These are phyloP conservation scores for Cryptophagus acutangulus DNA, from an alignment of 2,888 invertebrate genomes.

Conservation along the genomic window DNA sequence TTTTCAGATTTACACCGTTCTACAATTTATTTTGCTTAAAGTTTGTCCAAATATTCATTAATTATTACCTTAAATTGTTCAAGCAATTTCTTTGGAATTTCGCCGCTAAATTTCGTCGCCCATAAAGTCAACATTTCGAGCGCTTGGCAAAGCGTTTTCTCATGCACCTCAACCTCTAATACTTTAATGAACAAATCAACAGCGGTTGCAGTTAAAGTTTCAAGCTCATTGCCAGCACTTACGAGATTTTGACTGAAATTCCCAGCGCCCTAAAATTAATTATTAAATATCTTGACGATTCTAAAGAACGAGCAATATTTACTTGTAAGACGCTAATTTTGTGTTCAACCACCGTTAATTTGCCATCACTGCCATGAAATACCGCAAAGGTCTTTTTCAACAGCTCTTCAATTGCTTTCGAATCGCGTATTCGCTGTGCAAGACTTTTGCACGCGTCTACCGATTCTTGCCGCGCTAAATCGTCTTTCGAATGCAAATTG, in stretches of 20 bases:
- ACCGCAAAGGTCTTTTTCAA: slow-evolving; percentile 70
- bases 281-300: slow-evolving; percentile 6
- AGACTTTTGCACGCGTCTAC: slow-evolving; percentile 66
- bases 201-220: slow-evolving; percentile 57
- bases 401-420: slow-evolving; percentile 61
- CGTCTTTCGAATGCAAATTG: slow-evolving; percentile 82
- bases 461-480: slow-evolving; percentile 68
- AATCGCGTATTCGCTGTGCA: slow-evolving; percentile 66
- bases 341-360: slow-evolving; percentile 82
- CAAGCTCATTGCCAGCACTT: slow-evolving; percentile 52
- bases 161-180: slow-evolving; percentile 85
- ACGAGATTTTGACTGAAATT: slow-evolving; percentile 68
- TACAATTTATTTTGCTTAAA: slow-evolving; percentile 40
- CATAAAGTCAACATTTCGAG: slow-evolving; percentile 77
- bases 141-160: slow-evolving; percentile 78
- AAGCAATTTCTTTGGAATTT: slow-evolving; percentile 61
- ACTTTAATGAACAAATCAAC: slow-evolving; percentile 68
- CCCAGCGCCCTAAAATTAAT: slow-evolving; percentile 59
- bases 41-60: slow-evolving; percentile 7
- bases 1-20: slow-evolving; percentile 72
- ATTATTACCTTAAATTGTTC: slow-evolving; percentile 56
- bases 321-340: slow-evolving; percentile 80
- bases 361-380: slow-evolving; percentile 85
- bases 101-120: slow-evolving; percentile 63
- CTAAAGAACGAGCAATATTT: slow-evolving; percentile 25